Percentiles rank a stretch among this genome's conserved stretches.
Conservation (phyloP, 2,113 vertebrate species). For the Paradisaea rubra region DNA sequence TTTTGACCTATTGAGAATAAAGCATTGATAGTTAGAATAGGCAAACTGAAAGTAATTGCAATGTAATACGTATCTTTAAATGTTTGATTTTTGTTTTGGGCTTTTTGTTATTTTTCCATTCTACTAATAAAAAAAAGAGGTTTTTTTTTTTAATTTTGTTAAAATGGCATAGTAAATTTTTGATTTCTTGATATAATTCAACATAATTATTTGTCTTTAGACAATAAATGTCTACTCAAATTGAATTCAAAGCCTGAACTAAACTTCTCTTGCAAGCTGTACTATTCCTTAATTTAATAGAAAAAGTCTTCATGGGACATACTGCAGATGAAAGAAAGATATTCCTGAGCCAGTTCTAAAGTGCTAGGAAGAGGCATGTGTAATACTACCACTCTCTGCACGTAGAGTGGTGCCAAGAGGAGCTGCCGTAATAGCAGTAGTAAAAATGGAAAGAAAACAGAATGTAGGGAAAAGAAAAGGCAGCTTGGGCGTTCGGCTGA, state of each 20-base stretch:
- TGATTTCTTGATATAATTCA: not conserved
- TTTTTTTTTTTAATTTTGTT: not conserved
- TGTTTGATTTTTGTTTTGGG: not conserved
- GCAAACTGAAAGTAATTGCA: not conserved
- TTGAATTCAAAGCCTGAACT: not conserved
- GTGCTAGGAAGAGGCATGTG: not conserved
- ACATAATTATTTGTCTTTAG: not conserved
- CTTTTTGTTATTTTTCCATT: not conserved
- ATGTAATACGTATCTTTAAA: not conserved
- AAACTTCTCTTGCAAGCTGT: not conserved
- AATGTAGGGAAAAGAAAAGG: not conserved
- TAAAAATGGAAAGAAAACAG: conserved; percentile 1
- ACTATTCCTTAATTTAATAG: not conserved
- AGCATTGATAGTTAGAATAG: not conserved
- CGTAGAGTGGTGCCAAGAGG: not conserved
- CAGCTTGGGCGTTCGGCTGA: not conserved
- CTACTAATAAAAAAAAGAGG: not conserved
- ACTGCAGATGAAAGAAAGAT: not conserved
- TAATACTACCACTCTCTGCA: not conserved
- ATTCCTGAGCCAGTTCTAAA: not conserved
- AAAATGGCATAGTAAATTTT: not conserved
- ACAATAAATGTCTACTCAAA: not conserved
- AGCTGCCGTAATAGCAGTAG: not conserved
- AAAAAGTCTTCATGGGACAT: not conserved
- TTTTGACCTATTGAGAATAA: not conserved